Conservation (phyloP, 2,113 vertebrate genomes). For the Mobula birostris region DNA sequence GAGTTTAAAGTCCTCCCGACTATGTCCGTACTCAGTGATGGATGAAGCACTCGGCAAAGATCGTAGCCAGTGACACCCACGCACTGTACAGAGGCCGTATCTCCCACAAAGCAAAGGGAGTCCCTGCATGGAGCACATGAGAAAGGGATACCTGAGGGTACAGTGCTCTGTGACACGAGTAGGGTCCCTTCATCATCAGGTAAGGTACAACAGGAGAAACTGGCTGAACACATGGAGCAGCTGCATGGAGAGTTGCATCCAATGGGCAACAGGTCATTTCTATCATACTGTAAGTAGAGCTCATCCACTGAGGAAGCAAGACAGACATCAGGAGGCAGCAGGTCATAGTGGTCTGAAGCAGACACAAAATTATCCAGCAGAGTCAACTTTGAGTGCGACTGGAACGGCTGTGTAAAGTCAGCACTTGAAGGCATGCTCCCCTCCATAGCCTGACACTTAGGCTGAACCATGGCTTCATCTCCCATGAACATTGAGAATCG, state of each 20-base stretch:
- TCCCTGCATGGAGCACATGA: conserved; percentile 77
- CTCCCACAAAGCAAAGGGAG: conserved; percentile 72
- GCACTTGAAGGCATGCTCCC: not conserved
- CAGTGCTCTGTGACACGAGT: conserved; percentile 62
- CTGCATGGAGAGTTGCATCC: conserved; percentile 50
- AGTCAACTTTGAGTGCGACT: not conserved
- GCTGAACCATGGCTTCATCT: conserved; percentile 24
- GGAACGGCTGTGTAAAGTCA: conserved; percentile 11
- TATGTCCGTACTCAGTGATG: conserved; percentile 58
- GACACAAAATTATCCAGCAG: conserved; percentile 19
- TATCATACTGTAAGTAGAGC: conserved; percentile 64
- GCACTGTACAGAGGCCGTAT: conserved; percentile 49
- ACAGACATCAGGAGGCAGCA: conserved; percentile 33
- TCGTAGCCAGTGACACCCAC: conserved; percentile 65
- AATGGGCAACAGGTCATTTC: conserved; percentile 55
- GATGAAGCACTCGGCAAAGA: conserved; percentile 68
- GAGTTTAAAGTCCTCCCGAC: conserved; percentile 56
- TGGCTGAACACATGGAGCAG: conserved; percentile 63
- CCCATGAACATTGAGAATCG: not conserved
- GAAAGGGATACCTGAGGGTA: conserved; percentile 66
- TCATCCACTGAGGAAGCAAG: conserved; percentile 47
- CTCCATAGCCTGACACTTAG: not conserved
- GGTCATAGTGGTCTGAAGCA: conserved; percentile 8
- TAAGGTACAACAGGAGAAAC: conserved; percentile 51
- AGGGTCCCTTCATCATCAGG: conserved; percentile 67